Conservation (phyloP, 2,888 invertebrate genomes). For the Eustalomyia histrio region DNA sequence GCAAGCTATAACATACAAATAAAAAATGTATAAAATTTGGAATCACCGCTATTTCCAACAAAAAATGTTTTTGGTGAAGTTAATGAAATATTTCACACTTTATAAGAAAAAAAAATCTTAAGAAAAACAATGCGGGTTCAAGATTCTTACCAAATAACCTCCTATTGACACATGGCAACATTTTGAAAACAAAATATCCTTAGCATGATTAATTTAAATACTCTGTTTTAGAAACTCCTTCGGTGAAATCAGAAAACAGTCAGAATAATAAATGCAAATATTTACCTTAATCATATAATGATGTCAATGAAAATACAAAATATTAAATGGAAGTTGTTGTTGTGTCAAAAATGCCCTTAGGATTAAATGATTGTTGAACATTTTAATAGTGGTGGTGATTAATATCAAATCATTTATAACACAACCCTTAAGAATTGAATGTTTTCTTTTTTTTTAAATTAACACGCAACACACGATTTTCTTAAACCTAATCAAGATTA, state of each 20-base stretch:
- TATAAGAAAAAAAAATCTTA: no score
- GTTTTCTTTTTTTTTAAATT: slow-evolving; percentile 34
- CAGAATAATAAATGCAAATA: slow-evolving; percentile 45
- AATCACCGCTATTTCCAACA: no score
- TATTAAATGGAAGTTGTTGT: neutral
- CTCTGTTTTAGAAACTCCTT: no score
- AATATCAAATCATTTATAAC: neutral
- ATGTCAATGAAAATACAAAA: slow-evolving; percentile 69
- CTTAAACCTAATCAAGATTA: slow-evolving; percentile 30
- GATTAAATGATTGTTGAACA: neutral
- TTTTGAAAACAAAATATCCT: no score
- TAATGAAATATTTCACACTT: no score
- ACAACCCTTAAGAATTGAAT: slow-evolving; percentile 43
- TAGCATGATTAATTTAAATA: no score
- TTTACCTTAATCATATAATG: slow-evolving; percentile 72
- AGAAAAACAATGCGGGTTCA: no score
- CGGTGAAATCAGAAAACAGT: neutral
- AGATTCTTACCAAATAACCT: no score
- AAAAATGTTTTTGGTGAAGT: no score
- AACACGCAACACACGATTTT: slow-evolving; percentile 51
- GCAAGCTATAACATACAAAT: no score
- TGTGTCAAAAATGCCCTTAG: neutral
- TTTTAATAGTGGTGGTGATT: slow-evolving; percentile 6
- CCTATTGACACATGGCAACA: no score
- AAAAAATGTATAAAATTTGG: no score